These are phyloP conservation scores for Sminthurides bifidus DNA, from an alignment of 1,140 invertebrate genomes.

Conservation along the genomic window DNA sequence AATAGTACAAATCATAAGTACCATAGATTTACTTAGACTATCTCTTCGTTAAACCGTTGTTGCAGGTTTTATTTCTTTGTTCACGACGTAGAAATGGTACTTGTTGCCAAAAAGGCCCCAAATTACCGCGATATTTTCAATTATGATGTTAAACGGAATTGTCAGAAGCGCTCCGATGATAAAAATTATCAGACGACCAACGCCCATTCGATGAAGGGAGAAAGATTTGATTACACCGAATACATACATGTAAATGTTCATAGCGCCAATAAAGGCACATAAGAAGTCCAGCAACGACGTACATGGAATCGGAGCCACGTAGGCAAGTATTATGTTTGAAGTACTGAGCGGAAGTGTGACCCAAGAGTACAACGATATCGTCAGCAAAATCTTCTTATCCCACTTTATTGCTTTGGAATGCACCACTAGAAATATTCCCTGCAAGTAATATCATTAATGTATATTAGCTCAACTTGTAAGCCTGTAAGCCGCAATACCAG, in stretches of 20 bases:
- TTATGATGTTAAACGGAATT: constrained; percentile 81
- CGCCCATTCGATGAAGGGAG: constrained; percentile 70
- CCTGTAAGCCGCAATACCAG: too few relatives aligned
- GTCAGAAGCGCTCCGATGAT: constrained; percentile 72
- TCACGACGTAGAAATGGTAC: constrained; percentile 89
- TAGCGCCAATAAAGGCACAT: constrained; percentile 74
- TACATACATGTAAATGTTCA: constrained; percentile 91
- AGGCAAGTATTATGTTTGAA: constrained; percentile 72
- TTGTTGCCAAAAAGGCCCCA: constrained; percentile 85
- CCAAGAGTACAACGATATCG: constrained; percentile 89
- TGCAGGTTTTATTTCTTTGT: constrained; percentile 63
- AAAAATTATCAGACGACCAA: constrained; percentile 63
- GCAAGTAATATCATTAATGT: constrained; percentile 38
- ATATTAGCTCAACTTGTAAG: too few relatives aligned
- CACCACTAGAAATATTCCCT: constrained; percentile 88
- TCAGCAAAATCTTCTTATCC: constrained; percentile 68
- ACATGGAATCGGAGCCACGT: constrained; percentile 75
- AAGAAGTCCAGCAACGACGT: constrained; percentile 67
- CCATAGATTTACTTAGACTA: too few relatives aligned
- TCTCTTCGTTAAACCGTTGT: constrained; percentile 48
- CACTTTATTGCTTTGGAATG: constrained; percentile 76
- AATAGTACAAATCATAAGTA: too few relatives aligned
- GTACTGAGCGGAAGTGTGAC: constrained; percentile 83
- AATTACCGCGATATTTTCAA: constrained; percentile 86
- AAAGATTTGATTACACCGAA: constrained; percentile 94